A percentile compares a stretch with the other conserved stretches of the same genome.
phyloP scores from a whole-genome alignment of 2,113 vertebrate genomes.

The Podarcis raffonei region DNA sequence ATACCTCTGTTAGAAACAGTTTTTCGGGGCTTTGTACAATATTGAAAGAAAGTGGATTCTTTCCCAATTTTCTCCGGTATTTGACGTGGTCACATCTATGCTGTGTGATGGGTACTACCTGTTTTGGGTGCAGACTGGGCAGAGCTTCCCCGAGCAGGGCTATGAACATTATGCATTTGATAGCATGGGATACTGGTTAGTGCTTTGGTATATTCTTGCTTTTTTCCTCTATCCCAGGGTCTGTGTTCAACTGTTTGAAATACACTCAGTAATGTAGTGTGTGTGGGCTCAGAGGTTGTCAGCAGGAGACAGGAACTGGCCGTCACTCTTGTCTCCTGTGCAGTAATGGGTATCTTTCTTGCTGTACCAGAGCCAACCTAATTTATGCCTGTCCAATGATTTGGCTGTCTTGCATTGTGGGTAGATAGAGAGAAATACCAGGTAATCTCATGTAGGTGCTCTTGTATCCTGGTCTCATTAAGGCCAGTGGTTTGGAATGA shows the following conservation, averaged over 20 bases:
- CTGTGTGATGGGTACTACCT: background rate
- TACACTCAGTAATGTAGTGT: background rate
- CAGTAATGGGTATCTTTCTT: constrained; percentile 2
- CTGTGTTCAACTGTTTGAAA: background rate
- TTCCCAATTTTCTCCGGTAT: background rate
- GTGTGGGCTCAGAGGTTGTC: background rate
- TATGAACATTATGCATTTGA: background rate
- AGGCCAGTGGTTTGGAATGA: background rate
- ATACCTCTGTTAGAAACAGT: background rate
- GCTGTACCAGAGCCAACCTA: background rate
- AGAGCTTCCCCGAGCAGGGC: background rate
- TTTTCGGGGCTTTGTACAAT: background rate
- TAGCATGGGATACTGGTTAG: background rate
- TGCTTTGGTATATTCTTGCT: background rate
- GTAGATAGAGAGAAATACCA: background rate
- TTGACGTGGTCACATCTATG: background rate
- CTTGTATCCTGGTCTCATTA: background rate
- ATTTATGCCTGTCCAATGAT: background rate
- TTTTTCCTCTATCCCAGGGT: background rate
- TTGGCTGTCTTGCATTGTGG: background rate
- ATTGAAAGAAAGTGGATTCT: background rate
- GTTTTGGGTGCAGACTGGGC: background rate
- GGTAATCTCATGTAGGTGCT: background rate
- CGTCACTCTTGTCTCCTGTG: background rate
- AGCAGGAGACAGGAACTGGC: background rate